These are phyloP conservation scores for Brachyopa scutellaris DNA, from an alignment of 2,888 invertebrate genomes.

Conservation along the genomic window DNA sequence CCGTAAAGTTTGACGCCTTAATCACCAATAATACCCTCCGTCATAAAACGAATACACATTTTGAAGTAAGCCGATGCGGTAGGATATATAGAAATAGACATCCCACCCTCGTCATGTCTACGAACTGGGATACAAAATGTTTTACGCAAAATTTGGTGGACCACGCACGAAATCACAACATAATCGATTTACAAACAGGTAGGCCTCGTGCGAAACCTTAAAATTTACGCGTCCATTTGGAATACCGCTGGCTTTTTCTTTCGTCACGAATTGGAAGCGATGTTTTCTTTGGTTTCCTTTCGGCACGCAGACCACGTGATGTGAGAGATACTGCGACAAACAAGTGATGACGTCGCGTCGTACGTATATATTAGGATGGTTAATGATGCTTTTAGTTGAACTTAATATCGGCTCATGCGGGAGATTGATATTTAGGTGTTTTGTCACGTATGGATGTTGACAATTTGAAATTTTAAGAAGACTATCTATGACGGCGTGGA, in stretches of 20 bases:
- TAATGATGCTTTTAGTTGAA: not conserved
- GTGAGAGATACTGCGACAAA: not conserved
- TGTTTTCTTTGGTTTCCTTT: too few species aligned
- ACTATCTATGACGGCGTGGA: too few species aligned
- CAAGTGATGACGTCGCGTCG: not conserved
- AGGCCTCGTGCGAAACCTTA: not conserved
- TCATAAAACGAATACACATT: not conserved
- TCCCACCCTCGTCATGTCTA: not conserved
- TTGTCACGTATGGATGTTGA: not conserved
- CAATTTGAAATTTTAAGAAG: not conserved
- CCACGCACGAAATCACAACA: too few species aligned
- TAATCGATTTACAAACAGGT: not conserved
- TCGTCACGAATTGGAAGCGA: conserved; percentile 1
- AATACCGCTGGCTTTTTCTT: not conserved
- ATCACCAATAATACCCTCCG: not conserved
- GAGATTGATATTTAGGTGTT: conserved; percentile 1
- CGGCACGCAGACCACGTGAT: too few species aligned
- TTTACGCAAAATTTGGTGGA: too few species aligned
- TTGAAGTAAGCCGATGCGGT: not conserved
- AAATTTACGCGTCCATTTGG: not conserved
- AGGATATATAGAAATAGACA: not conserved
- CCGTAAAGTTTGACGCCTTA: not conserved
- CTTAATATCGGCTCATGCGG: not conserved
- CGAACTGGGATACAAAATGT: not conserved
- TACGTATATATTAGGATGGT: not conserved